Evolutionary conservation across 2,888 invertebrate species (phyloP), one percentile per base, ranked within the genome.

Genomic region (Spialia ferax): DNA sequence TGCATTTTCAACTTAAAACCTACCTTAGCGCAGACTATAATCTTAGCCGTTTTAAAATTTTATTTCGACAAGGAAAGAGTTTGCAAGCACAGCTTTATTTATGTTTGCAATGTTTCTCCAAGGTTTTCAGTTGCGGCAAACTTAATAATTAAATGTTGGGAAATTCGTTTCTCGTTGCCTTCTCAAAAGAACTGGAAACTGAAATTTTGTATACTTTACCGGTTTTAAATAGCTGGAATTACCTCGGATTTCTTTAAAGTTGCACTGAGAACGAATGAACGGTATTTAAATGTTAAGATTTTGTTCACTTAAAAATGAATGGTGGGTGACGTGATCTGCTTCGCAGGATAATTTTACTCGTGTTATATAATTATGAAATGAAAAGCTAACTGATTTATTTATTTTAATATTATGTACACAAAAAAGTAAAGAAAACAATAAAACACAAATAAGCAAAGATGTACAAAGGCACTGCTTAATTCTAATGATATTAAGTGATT

Each of bases 101-200:
- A 71, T 73, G 64, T 74, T 73, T 68, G 75, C 74, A 67, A 71
- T 71, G 69, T 67, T 74, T 66, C 77, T 75, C 75, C 70, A 70
- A 74, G 74, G 73, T 68, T 70, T 70, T 63, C 61, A 73, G 69
- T 76, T 74, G 75, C 73, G 72, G 72, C 74, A 60, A 75, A 77
- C 70, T 77, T 76, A 74, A 75, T 78, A 74, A 76, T 78, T 77
- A 76, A 78, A 74, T 75, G 76, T 74, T 73, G 70, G 70, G 71
- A 74, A 72, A 73, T 74, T 75, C 73, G 72, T 60, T 55, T 35
- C 60, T 55, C 67, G 54, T 55, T 67, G 54, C 61, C 61, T 61
- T 67, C 67, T 67, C 61, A 66, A 67, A 67, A 67, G 67, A 61
- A 55, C 67, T 67, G 67, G 45, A 61, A 55, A 63, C 54, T 55